Evolutionary conservation across 2,113 vertebrate species (phyloP).

Genomic region (Oryzias javanicus): DNA sequence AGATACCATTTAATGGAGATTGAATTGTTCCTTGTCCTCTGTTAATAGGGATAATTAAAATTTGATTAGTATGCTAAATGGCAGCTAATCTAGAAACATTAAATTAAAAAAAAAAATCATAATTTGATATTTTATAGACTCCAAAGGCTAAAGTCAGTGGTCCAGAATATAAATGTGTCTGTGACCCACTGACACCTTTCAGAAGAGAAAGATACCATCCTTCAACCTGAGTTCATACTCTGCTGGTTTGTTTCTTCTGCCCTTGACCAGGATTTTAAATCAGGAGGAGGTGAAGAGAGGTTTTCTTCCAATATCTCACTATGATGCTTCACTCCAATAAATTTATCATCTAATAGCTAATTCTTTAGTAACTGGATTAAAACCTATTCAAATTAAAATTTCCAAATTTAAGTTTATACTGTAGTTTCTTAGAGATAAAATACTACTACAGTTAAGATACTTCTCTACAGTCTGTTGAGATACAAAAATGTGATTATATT

Average conservation of each 20-base stretch:
- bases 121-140: constrained; percentile 15
- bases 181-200: not conserved
- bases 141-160: constrained; percentile 1
- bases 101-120: constrained; percentile 5
- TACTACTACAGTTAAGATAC: too few species aligned
- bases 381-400: constrained; percentile 15
- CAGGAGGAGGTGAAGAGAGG: not conserved
- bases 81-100: constrained; percentile 29
- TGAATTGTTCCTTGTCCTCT: constrained; percentile 22
- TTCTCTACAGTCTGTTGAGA: too few species aligned
- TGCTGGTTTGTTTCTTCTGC: constrained; percentile 1
- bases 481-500: too few species aligned
- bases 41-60: constrained; percentile 46
- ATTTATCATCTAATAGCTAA: constrained; percentile 23
- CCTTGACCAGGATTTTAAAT: constrained; percentile 21
- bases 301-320: constrained; percentile 6
- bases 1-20: constrained; percentile 28
- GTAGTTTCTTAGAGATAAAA: constrained; percentile 4
- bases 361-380: constrained; percentile 17
- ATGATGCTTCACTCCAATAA: constrained; percentile 13
- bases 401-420: not conserved
- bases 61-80: constrained; percentile 39
- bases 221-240: constrained; percentile 14
- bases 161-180: constrained; percentile 42
- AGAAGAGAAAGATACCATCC: constrained; percentile 2